Evolutionary conservation across 2,113 vertebrate genomes (phyloP).

Genomic region (Lynx canadensis): DNA sequence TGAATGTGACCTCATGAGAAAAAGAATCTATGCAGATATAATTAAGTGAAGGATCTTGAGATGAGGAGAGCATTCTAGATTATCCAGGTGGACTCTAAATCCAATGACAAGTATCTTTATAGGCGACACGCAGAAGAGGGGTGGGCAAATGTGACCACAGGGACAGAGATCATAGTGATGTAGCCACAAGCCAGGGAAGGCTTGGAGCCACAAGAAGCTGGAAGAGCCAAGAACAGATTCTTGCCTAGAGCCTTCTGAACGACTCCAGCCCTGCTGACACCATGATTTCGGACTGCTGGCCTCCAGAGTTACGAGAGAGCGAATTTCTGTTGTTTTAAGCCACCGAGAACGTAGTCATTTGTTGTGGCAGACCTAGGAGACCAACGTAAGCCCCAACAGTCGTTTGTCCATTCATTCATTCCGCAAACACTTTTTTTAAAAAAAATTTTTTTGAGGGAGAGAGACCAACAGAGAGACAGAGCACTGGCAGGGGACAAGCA

Average conservation of each 20-base stretch:
- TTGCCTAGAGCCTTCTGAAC: neutral
- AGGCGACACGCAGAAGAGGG: neutral
- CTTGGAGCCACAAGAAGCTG: neutral
- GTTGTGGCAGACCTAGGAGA: neutral
- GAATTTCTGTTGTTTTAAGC: slow-evolving; percentile 21
- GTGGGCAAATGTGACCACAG: neutral
- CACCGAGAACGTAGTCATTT: neutral
- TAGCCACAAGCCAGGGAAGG: neutral
- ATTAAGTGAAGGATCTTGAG: neutral
- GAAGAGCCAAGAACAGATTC: neutral
- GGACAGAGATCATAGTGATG: neutral
- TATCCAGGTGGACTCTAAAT: neutral
- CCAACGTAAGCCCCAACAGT: neutral
- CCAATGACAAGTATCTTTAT: neutral
- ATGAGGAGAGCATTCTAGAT: neutral
- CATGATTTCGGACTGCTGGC: neutral
- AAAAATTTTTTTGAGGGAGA: too few species aligned
- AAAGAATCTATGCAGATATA: neutral
- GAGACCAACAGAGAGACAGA: too few species aligned
- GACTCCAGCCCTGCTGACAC: neutral
- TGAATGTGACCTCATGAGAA: neutral
- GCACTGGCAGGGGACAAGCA: too few species aligned
- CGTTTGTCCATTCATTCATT: neutral
- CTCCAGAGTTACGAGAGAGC: neutral
- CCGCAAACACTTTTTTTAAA: neutral